These are phyloP conservation scores for Idaea dimidiata DNA, from an alignment of 2,888 invertebrate genomes.

Conservation along the genomic window DNA sequence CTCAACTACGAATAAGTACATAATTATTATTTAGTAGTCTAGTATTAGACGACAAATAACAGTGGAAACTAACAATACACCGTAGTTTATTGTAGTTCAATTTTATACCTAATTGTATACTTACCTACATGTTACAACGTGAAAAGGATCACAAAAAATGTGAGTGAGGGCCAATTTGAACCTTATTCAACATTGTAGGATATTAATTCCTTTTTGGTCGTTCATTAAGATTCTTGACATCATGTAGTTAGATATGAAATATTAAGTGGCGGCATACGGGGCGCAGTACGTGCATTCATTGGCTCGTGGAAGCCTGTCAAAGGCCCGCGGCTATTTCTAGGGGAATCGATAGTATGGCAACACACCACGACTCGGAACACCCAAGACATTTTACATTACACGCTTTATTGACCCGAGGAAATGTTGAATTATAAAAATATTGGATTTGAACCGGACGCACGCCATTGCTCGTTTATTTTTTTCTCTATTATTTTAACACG, in stretches of 20 bases:
- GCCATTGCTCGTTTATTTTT: slow-evolving; percentile 3
- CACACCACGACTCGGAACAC: slow-evolving; percentile 32
- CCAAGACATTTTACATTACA: slow-evolving; percentile 36
- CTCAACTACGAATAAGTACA: too few species aligned
- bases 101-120: slow-evolving; percentile 51
- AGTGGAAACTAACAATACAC: slow-evolving; percentile 22
- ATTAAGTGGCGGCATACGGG: slow-evolving; percentile 57
- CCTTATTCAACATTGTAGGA: neutral
- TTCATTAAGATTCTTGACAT: neutral
- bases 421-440: slow-evolving; percentile 6
- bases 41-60: neutral
- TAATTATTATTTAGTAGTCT: neutral
- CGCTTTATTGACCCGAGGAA: slow-evolving; percentile 20
- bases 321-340: slow-evolving; percentile 63
- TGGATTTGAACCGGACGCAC: neutral
- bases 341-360: slow-evolving; percentile 59
- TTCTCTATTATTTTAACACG: slow-evolving; percentile 12
- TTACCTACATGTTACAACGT: slow-evolving; percentile 23
- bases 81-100: slow-evolving; percentile 44
- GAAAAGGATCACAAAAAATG: slow-evolving; percentile 52
- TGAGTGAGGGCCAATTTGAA: slow-evolving; percentile 38
- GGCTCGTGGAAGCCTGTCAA: slow-evolving; percentile 49
- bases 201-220: neutral
- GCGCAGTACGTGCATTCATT: slow-evolving; percentile 56
- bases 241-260: slow-evolving; percentile 51